Evolutionary conservation across 1,140 invertebrate species (phyloP).

Genomic region (Dendroctonus valens): DNA sequence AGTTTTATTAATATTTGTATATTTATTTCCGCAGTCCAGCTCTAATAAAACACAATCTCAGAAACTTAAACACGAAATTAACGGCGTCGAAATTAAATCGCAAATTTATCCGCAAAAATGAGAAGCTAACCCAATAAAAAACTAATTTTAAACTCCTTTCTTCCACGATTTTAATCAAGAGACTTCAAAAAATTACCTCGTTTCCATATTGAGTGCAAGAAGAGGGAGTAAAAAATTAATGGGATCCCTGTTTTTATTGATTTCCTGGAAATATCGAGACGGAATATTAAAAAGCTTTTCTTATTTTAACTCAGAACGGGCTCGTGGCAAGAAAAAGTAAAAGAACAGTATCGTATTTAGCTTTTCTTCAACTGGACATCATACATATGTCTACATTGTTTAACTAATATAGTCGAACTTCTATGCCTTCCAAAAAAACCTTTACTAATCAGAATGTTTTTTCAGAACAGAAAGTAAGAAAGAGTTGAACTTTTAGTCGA

Average conservation of each 20-base stretch:
- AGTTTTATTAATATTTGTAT: too few species aligned
- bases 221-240: constrained; percentile 40
- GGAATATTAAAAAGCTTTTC: constrained; percentile 44
- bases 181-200: constrained; percentile 23
- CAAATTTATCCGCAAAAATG: constrained; percentile 7
- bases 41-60: too few species aligned
- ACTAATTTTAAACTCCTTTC: constrained; percentile 22
- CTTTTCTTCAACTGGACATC: too few species aligned
- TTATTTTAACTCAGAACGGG: constrained; percentile 34
- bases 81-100: constrained; percentile 5
- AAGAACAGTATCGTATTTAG: constrained; percentile 5
- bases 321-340: constrained; percentile 27
- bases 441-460: too few species aligned
- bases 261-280: constrained; percentile 41
- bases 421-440: too few species aligned
- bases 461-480: too few species aligned
- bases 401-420: too few species aligned
- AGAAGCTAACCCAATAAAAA: constrained; percentile 23
- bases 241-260: constrained; percentile 45
- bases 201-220: constrained; percentile 14
- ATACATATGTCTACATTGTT: too few species aligned
- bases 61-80: too few species aligned
- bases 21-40: too few species aligned
- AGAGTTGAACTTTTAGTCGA: too few species aligned
- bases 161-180: constrained; percentile 21